Percentiles rank a stretch among this genome's conserved stretches.
Conservation (phyloP, 2,888 invertebrate genomes). For the Toxonevra muliebris region DNA sequence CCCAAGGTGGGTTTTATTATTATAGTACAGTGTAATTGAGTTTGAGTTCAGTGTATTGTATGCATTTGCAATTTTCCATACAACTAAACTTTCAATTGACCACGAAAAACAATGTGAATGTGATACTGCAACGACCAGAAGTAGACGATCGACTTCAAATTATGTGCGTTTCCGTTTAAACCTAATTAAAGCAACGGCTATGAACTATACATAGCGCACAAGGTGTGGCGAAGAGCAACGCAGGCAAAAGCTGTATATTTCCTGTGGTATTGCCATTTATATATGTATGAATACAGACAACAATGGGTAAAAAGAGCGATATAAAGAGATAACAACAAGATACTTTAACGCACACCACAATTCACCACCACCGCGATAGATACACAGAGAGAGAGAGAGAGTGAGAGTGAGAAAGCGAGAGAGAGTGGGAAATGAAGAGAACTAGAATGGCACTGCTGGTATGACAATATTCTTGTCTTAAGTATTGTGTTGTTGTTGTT, state of each 20-base stretch:
- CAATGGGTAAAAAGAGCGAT: slow-evolving; percentile 10
- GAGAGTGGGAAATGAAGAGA: no score
- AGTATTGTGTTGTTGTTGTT: neutral
- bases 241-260: no score
- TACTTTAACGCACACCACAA: slow-evolving; percentile 7
- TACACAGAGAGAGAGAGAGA: slow-evolving; percentile 1
- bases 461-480: no score
- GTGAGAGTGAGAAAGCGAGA: neutral
- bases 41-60: no score
- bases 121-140: slow-evolving; percentile 27
- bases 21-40: no score
- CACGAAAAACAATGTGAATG: neutral
- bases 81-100: neutral
- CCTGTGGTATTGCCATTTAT: neutral
- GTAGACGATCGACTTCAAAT: slow-evolving; percentile 42
- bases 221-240: no score
- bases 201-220: no score
- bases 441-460: no score
- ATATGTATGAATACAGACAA: slow-evolving; percentile 1
- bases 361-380: neutral
- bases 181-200: slow-evolving; percentile 38
- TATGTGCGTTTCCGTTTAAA: slow-evolving; percentile 44
- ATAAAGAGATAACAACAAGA: slow-evolving; percentile 16
- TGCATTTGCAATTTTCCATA: no score
- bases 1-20: no score